Conservation (phyloP, 2,113 vertebrate genomes). For the Salvelinus fontinalis region DNA sequence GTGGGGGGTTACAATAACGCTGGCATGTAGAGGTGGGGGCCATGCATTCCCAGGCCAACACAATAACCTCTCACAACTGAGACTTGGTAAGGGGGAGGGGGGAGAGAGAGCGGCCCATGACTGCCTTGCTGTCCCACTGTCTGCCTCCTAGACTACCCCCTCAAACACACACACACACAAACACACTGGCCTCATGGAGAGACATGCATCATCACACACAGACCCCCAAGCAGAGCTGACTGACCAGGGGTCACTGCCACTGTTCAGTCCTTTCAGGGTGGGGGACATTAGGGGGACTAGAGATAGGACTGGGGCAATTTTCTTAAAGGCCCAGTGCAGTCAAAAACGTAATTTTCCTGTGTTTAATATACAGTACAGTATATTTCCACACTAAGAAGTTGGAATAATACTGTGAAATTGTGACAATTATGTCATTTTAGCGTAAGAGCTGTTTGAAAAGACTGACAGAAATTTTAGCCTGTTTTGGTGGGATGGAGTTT, state of each 20-base stretch:
- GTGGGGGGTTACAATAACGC: neutral
- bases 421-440: no score
- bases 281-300: no score
- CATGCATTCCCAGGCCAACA: constrained; percentile 35
- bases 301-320: no score
- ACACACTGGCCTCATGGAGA: neutral
- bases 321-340: no score
- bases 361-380: no score
- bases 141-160: neutral
- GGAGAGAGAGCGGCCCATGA: neutral
- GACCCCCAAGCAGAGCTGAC: constrained; percentile 10
- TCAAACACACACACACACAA: neutral
- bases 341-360: no score
- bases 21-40: constrained; percentile 1
- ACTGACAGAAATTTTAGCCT: no score
- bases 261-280: neutral
- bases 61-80: constrained; percentile 42
- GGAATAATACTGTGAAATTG: no score
- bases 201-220: neutral
- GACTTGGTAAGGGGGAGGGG: constrained; percentile 8
- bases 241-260: neutral
- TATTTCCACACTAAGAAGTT: no score
- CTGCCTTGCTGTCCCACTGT: neutral
- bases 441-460: no score
- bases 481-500: no score